Conservation (phyloP, 2,888 invertebrate species). For the Coenonympha arcania region DNA sequence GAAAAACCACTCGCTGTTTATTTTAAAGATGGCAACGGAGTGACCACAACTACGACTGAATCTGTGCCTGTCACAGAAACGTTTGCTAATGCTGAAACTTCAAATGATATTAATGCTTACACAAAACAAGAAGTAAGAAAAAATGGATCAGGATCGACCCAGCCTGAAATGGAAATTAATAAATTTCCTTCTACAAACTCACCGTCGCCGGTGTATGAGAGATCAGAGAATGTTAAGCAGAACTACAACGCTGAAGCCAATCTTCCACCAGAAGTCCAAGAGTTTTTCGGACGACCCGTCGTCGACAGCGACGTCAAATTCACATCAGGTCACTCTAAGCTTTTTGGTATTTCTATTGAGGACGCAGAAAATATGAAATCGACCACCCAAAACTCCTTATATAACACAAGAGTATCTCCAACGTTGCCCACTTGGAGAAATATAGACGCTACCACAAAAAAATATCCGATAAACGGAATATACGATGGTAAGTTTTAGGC, state of each 20-base stretch:
- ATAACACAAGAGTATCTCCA: conserved; percentile 76
- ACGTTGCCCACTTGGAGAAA: conserved; percentile 74
- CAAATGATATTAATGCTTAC: conserved; percentile 41
- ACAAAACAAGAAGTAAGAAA: conserved; percentile 33
- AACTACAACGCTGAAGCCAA: conserved; percentile 31
- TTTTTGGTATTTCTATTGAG: conserved; percentile 76
- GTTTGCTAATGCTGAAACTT: conserved; percentile 47
- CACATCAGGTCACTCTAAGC: conserved; percentile 77
- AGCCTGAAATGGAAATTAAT: conserved; percentile 11
- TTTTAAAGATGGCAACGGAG: conserved; percentile 48
- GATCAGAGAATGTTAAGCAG: conserved; percentile 25
- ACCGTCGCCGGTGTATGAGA: conserved; percentile 7
- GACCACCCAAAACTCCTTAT: conserved; percentile 66
- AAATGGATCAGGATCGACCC: conserved; percentile 28
- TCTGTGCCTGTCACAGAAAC: conserved; percentile 29
- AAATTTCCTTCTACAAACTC: conserved; percentile 1
- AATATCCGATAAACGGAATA: conserved; percentile 55
- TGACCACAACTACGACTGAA: conserved; percentile 42
- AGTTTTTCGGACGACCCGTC: conserved; percentile 37
- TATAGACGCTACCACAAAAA: conserved; percentile 58
- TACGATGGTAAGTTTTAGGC: conserved; percentile 55
- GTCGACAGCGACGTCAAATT: conserved; percentile 49
- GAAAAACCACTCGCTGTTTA: conserved; percentile 62
- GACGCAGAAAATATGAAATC: conserved; percentile 72
- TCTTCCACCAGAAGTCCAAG: conserved; percentile 40